Evolutionary conservation across 2,888 invertebrate species (phyloP).

Genomic region (Escarpia spicata): DNA sequence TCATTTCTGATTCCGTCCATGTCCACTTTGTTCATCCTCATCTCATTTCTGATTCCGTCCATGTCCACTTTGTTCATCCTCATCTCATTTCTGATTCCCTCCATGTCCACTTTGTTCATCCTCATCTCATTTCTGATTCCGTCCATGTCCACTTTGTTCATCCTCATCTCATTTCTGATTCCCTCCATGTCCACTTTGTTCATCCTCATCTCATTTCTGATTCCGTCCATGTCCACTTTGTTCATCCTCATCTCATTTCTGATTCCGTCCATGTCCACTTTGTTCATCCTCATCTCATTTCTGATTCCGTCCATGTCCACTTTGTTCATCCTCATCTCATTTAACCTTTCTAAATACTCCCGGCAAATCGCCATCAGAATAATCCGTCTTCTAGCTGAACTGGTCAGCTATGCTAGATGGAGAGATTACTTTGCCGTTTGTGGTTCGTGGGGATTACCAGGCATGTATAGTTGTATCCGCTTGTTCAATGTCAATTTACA

Average conservation of each 20-base stretch:
- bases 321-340: not conserved
- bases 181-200: too few relatives aligned
- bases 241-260: too few relatives aligned
- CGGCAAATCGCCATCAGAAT: not conserved
- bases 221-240: too few relatives aligned
- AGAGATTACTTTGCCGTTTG: not conserved
- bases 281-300: too few relatives aligned
- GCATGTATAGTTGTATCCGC: not conserved
- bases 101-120: too few relatives aligned
- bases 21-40: not conserved
- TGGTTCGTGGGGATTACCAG: not conserved
- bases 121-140: not conserved
- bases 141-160: too few relatives aligned
- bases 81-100: not conserved
- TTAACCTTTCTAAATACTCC: not conserved
- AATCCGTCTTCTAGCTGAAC: not conserved
- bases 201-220: too few relatives aligned
- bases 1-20: too few relatives aligned
- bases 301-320: not conserved
- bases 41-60: not conserved
- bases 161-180: not conserved
- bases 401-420: not conserved
- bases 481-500: not conserved
- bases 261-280: too few relatives aligned
- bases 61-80: too few relatives aligned